phyloP scores from a whole-genome alignment of 2,797 vertebrate species.

The Phrynocephalus vlangalii region DNA sequence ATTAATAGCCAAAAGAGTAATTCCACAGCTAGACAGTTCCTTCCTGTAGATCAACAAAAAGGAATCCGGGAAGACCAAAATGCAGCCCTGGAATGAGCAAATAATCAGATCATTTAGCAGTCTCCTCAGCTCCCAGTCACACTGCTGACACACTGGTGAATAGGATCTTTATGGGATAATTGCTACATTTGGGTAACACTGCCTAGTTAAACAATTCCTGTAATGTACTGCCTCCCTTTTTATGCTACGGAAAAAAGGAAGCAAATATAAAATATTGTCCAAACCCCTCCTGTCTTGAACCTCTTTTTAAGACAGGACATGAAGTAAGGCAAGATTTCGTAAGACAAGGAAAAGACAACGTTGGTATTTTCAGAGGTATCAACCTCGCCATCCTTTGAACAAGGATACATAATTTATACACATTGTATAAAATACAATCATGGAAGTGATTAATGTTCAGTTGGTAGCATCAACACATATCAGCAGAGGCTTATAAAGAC shows the following conservation, averaged over 20 bases:
- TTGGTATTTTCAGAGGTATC: neutral
- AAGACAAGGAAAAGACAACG: neutral
- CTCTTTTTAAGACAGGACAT: neutral
- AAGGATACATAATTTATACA: conserved; percentile 48
- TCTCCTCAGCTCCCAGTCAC: neutral
- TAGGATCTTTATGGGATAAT: neutral
- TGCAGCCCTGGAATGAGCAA: neutral
- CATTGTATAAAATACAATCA: conserved; percentile 58
- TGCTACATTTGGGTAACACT: neutral
- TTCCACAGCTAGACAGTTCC: too few species aligned
- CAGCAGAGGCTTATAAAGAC: conserved; percentile 66
- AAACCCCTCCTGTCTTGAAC: neutral
- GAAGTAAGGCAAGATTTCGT: neutral
- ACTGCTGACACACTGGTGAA: neutral
- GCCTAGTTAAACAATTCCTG: neutral
- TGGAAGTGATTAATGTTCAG: conserved; percentile 58
- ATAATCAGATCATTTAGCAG: neutral
- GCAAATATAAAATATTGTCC: neutral
- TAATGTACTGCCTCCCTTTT: too few species aligned
- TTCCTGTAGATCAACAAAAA: neutral
- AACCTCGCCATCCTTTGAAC: too few species aligned
- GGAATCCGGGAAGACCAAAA: neutral
- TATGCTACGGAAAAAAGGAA: neutral
- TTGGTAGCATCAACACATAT: conserved; percentile 70
- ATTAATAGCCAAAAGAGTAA: too few species aligned